Evolutionary conservation across 2,113 vertebrate species (phyloP), one percentile per base, ranked within the genome.

Genomic region (Rhynchomys soricoides): DNA sequence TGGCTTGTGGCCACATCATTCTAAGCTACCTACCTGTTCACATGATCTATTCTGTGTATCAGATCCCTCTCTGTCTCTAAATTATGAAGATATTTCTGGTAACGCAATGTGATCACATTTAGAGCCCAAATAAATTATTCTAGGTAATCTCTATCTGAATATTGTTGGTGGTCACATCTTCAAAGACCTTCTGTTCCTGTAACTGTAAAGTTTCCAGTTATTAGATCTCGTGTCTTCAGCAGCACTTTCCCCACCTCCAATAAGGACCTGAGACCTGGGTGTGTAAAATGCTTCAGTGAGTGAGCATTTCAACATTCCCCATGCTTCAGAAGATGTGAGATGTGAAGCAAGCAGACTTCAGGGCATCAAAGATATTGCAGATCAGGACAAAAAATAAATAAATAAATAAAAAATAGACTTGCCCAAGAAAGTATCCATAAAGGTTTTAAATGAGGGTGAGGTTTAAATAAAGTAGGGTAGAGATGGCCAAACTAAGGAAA

Each of bases 121-220:
- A 86, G 86, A 57, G 2, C 26, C 48, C 57, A 45, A 4, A 34
- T 50, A 71, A 77, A 26, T 29, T 59, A 83, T 29, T 24, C n/a
- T 37, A 82, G 52, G 40, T n/a, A 82, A 82, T 93, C 40, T 90
- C 26, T 64, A 75, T 95, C 55, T 94, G 19, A 82, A 88, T 24
- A 94, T 26, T 62, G 31, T 22, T 55, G 86, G 55, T 15, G 19
- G 64, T 81, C 57, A 50, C 0, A 75, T 91, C 43, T n/a, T 64
- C 50, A 91, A 81, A 93, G 73, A 45, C 2, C 0, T 12, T 7
- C 75, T 78, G 95, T 70, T 40, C 57, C 70, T 59, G 22, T 13
- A 48, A 88, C 7, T 83, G 55, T 16, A 57, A 37, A 40, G 26
- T 86, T 74, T 43, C 31, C 16, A 52, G 7, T 52, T n/a, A 59